Evolutionary conservation across 2,797 vertebrate genomes (phyloP).

Genomic region (Pseudochaenichthys georgianus): DNA sequence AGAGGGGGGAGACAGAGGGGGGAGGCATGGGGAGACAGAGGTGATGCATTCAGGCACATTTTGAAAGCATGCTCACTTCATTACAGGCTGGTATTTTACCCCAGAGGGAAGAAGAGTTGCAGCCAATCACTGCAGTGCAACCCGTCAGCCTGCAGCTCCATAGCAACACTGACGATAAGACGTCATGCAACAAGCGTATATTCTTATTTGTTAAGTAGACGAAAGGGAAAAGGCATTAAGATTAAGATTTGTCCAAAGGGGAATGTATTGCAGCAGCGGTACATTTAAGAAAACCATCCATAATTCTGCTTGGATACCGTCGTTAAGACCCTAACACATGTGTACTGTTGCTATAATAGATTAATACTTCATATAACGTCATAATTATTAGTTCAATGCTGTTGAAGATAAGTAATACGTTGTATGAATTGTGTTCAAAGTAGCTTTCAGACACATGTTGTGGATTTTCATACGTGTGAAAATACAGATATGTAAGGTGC

Average conservation of each 20-base stretch:
- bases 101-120: background rate
- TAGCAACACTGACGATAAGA: background rate
- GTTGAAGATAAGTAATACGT: too few relatives aligned
- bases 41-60: constrained; percentile 6
- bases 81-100: background rate
- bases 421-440: background rate
- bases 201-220: too few relatives aligned
- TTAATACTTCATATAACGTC: background rate
- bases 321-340: too few relatives aligned
- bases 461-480: too few relatives aligned
- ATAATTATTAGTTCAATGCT: background rate
- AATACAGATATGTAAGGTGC: background rate
- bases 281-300: too few relatives aligned
- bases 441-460: too few relatives aligned
- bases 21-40: constrained; percentile 5
- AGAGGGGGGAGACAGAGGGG: constrained; percentile 13
- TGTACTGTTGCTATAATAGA: background rate
- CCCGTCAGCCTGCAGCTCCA: background rate
- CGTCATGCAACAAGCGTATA: background rate
- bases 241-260: too few relatives aligned
- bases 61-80: background rate
- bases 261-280: too few relatives aligned
- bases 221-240: too few relatives aligned
- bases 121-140: background rate
- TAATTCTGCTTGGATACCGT: background rate